Base-by-base conservation (phyloP, 2,888 invertebrate species). In the Amaurobius ferox region DNA sequence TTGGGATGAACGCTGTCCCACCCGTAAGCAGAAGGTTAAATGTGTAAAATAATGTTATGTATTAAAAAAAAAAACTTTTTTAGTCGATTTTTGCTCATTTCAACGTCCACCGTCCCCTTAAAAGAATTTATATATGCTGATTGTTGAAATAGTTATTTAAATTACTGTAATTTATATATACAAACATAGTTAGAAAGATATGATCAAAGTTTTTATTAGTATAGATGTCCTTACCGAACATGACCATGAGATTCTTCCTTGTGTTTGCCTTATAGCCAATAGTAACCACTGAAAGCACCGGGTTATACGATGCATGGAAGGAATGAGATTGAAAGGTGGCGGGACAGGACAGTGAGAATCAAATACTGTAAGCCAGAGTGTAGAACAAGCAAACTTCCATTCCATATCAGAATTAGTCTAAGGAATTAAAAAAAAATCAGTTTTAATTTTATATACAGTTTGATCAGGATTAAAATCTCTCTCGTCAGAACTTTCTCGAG, bases 361-460 rank as follows among this genome's bases (percentile, higher is more conserved):
- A 93, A 95, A 95, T 90, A 94, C 95, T 90, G 94, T 94, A 89
- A 95, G 91, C 92, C 95, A 95, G 78, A 95, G 93, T 90, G 94
- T 94, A 19, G 95, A 95, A 89, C 94, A 93, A 0, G 94, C 94
- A 90, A 95, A 95, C 29, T 94, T 95, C 95, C 95, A 95, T 90
- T 95, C 95, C 7, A 94, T 93, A 89, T 94, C 94, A 67, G 94
- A 93, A 90, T 94, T 94, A 88, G 94, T 94, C 26, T 93, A 62
- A 39, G 68, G 79, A n/a, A 23, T 13, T 9, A 68, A 77, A 23
- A 26, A n/a, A 48, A 26, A n/a, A n/a, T n/a, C n/a, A n/a, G n/a
- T n/a, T n/a, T n/a, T n/a, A n/a, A n/a, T n/a, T n/a, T n/a, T n/a
- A n/a, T n/a, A n/a, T n/a, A n/a, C n/a, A n/a, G n/a, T n/a, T n/a